Evolutionary conservation across 2,113 vertebrate species (phyloP), one percentile per base, ranked within the genome.

Genomic region (Prionailurus bengalensis): DNA sequence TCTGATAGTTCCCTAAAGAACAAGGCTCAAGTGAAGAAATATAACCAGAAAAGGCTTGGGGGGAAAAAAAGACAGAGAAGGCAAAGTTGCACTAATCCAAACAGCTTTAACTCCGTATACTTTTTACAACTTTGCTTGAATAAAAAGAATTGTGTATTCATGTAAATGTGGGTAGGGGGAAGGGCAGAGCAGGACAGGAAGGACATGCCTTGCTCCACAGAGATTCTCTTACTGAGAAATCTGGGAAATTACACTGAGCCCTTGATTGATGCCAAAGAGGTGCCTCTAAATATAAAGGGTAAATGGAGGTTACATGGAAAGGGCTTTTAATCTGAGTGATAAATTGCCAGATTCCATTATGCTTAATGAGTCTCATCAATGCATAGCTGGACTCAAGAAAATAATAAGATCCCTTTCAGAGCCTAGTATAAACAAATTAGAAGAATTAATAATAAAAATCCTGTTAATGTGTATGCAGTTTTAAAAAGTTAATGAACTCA

Each of bases 341-440:
- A 98, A 98, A 99, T 98, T 98, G 97, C 97, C 97, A 98, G 98
- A 98, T 85, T 92, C 97, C 97, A 98, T 98, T 98, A 98, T 79
- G 96, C 97, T 98, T 99, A 99, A 99, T 98, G 98, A 99, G 95
- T 97, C 89, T 96, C 98, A 98, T 98, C 98, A 98, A 93, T 88
- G 96, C 93, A 97, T 96, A 96, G 96, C 89, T 98, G 97, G 96
- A 98, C 97, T 94, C 48, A 96, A 98, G 97, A 93, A 98, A 99
- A 99, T 97, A 98, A 94, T 92, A 97, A 98, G 97, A 98, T 90
- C n/a, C 53, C 76, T 97, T 98, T 97, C 83, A 97, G 97, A 98
- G 82, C 71, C 66, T 83, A 92, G 78, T 97, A 97, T 98, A 98
- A 99, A 98, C 98, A 98, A 97, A 98, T 98, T 96, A 96, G 87